Percentiles rank a stretch among this genome's conserved stretches.
Evolutionary conservation across 2,888 invertebrate genomes (phyloP).

Genomic region (Stomorhina lunata): DNA sequence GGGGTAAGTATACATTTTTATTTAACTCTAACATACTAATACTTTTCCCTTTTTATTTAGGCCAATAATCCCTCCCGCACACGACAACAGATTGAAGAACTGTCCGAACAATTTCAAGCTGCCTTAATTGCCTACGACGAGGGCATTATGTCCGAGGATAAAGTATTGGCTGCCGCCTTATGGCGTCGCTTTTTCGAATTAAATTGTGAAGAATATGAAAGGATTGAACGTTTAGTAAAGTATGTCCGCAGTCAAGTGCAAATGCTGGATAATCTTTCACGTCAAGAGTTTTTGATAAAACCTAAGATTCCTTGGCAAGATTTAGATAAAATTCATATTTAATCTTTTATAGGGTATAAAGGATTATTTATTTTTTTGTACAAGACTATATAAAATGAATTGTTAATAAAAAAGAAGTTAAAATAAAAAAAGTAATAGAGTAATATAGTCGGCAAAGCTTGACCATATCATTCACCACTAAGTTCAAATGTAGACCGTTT

Average conservation of each 20-base stretch:
- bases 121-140: constrained; percentile 92
- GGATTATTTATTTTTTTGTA: constrained; percentile 63
- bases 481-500: too few relatives aligned
- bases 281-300: constrained; percentile 82
- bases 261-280: constrained; percentile 82
- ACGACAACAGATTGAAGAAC: constrained; percentile 83
- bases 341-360: neutral
- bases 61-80: constrained; percentile 83
- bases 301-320: constrained; percentile 82
- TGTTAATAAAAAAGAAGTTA: constrained; percentile 21
- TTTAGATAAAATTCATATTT: constrained; percentile 71
- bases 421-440: neutral
- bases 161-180: constrained; percentile 88
- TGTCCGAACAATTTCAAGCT: constrained; percentile 91
- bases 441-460: too few relatives aligned
- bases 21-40: too few relatives aligned
- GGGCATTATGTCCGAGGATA: constrained; percentile 88
- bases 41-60: constrained; percentile 78
- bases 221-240: constrained; percentile 86
- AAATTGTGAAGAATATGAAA: constrained; percentile 83
- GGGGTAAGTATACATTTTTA: too few relatives aligned
- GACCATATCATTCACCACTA: too few relatives aligned
- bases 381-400: constrained; percentile 47
- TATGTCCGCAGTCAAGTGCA: constrained; percentile 89
- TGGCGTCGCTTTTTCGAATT: constrained; percentile 91